These are phyloP conservation scores for Notothenia coriiceps DNA, from an alignment of 2,113 vertebrate genomes.

Conservation along the genomic window DNA sequence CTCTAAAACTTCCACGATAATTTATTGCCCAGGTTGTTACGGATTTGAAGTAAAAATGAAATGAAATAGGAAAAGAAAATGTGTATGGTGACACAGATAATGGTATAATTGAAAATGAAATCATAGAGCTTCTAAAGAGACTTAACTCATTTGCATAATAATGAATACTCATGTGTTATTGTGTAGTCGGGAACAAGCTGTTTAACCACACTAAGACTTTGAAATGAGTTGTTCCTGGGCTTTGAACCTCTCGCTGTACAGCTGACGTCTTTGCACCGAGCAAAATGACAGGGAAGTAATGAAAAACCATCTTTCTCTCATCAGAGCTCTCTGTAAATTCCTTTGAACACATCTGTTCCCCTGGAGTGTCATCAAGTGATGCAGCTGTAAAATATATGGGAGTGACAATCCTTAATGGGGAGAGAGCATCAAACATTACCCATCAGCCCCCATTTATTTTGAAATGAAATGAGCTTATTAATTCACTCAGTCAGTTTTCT, in stretches of 20 bases:
- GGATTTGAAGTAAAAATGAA: constrained; percentile 49
- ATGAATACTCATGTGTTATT: constrained; percentile 75
- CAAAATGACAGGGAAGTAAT: constrained; percentile 73
- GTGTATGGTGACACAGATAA: constrained; percentile 57
- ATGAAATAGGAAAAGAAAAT: constrained; percentile 44
- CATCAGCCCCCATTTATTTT: constrained; percentile 63
- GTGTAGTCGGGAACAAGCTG: constrained; percentile 56
- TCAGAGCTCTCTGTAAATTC: constrained; percentile 63
- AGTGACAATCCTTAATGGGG: constrained; percentile 52
- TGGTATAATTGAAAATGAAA: constrained; percentile 67
- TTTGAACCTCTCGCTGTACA: constrained; percentile 64
- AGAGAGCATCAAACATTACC: constrained; percentile 54
- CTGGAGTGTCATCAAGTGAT: constrained; percentile 65
- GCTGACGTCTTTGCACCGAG: constrained; percentile 63
- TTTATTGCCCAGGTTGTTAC: constrained; percentile 48
- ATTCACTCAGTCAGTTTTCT: constrained; percentile 28
- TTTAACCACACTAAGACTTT: constrained; percentile 63
- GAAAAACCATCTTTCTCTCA: constrained; percentile 60
- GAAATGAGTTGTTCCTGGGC: constrained; percentile 63
- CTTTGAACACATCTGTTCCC: constrained; percentile 73
- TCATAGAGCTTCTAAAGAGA: constrained; percentile 56
- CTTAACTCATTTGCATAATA: constrained; percentile 76
- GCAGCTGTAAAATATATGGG: constrained; percentile 60
- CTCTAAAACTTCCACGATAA: constrained; percentile 57
- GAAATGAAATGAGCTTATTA: constrained; percentile 59